Base-by-base conservation (phyloP, 2,797 vertebrate genomes). In the Pangasius larnaudii region DNA sequence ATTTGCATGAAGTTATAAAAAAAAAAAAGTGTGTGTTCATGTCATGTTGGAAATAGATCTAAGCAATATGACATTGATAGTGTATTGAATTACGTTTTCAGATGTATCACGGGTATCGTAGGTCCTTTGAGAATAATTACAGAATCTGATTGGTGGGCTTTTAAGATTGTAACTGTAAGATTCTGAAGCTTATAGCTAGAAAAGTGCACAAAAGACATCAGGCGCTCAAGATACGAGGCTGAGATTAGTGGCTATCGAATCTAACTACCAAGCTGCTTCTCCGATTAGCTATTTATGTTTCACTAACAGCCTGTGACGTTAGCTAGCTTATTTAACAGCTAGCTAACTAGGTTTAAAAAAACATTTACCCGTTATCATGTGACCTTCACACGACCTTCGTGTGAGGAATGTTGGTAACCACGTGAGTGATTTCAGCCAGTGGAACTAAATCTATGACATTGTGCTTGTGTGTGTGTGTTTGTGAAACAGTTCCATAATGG, bases 401-500 rank as follows among this genome's bases (percentile, higher is more conserved):
- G 14, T 27, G 74, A 77, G 4, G 39, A 46, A 53, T 75, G 72
- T 49, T 75, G 42, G 42, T 36, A 36, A 58, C 5, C 74, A 80
- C 6, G 9, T 42, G 56, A 81, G 58, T 2, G 51, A 33, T 56
- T 59, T 80, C 5, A 80, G 5, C 53, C 78, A 58, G 2, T 36
- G 33, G 22, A 36, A 58, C 18, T 8, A 33, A 33, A 39, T 9
- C 13, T 39, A 27, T 39, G 22, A 3, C 22, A 22, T 5, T 24
- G 33, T 42, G 33, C 24, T n/a, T 49, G 19, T 19, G 72, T 65
- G 22, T 42, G 30, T 2, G 8, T 6, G 42, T 42, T 18, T 78
- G 53, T 49, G 88, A 75, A 85, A 42, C 27, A 33, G 36, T 79
- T 87, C 79, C 71, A 83, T 36, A 56, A n/a, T 86, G 58, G 46